A percentile compares a stretch with the other conserved stretches of the same genome.
phyloP scores from a whole-genome alignment of 37 sponge, comb jelly and placozoan genomes.

The Lycopodina hypogea region DNA sequence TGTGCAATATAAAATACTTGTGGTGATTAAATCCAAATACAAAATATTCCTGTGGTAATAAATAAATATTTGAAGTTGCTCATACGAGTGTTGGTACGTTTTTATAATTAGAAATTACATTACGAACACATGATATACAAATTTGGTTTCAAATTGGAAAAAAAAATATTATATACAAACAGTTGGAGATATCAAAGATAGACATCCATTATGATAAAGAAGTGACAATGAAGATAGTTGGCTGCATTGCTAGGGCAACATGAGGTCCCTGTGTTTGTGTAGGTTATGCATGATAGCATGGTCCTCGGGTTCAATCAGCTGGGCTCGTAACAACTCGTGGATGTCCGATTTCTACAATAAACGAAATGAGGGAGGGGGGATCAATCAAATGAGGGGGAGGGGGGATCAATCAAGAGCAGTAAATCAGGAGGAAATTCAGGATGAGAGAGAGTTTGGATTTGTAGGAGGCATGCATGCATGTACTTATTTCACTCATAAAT shows the following conservation, averaged over 20 bases:
- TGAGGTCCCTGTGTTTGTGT: constrained; percentile 56
- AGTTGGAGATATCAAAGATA: not conserved
- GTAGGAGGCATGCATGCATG: too few relatives aligned
- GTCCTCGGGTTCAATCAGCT: constrained; percentile 68
- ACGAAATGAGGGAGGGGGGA: not conserved
- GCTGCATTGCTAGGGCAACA: not conserved
- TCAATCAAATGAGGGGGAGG: too few relatives aligned
- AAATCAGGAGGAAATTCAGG: too few relatives aligned
- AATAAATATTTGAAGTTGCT: too few relatives aligned
- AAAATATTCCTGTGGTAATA: constrained; percentile 1
- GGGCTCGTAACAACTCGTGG: constrained; percentile 29
- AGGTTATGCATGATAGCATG: constrained; percentile 65
- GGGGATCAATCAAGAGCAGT: too few relatives aligned
- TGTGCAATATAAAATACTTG: too few relatives aligned
- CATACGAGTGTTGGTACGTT: too few relatives aligned
- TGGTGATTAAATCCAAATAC: too few relatives aligned
- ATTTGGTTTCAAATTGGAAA: not conserved
- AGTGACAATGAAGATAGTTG: not conserved
- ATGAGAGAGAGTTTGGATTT: too few relatives aligned
- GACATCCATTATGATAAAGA: not conserved
- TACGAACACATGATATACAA: not conserved
- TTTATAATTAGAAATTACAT: too few relatives aligned
- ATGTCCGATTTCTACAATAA: constrained; percentile 28
- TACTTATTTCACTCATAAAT: too few relatives aligned
- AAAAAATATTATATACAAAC: not conserved